phyloP scores from a whole-genome alignment of 2,888 invertebrate species.

The Thelaira solivaga region DNA sequence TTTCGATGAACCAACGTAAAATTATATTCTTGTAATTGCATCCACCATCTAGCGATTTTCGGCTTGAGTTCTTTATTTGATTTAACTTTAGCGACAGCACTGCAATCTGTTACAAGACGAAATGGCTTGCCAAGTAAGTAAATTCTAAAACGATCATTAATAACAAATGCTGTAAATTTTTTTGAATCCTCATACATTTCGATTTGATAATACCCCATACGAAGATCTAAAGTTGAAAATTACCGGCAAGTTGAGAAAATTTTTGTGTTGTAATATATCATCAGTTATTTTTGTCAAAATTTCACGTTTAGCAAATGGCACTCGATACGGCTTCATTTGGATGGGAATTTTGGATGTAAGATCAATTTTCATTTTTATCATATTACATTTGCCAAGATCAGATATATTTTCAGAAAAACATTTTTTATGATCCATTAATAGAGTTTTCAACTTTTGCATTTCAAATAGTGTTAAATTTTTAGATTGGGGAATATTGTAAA shows the following conservation, averaged over 20 bases:
- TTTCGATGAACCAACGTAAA: no score
- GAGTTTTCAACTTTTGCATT: neutral
- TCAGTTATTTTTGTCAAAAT: constrained; percentile 40
- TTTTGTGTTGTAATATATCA: constrained; percentile 57
- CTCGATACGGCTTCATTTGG: constrained; percentile 45
- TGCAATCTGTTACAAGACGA: no score
- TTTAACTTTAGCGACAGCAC: no score
- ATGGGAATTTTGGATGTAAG: constrained; percentile 17
- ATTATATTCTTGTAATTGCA: no score
- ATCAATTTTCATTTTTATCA: constrained; percentile 50
- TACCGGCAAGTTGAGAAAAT: constrained; percentile 53
- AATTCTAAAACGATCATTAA: constrained; percentile 58
- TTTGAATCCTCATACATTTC: constrained; percentile 36
- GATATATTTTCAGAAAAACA: constrained; percentile 35
- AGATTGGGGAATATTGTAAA: neutral
- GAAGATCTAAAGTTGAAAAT: constrained; percentile 49
- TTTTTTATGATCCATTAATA: constrained; percentile 6
- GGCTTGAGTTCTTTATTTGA: no score
- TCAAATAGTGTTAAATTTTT: neutral
- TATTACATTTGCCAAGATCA: constrained; percentile 48
- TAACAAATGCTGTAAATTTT: constrained; percentile 50
- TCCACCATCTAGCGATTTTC: no score
- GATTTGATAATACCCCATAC: constrained; percentile 57
- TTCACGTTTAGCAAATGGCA: constrained; percentile 54
- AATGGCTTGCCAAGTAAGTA: no score